Evolutionary conservation across 2,888 invertebrate species (phyloP), one percentile per base, ranked within the genome.

Genomic region (Dicranocentrus wangi): DNA sequence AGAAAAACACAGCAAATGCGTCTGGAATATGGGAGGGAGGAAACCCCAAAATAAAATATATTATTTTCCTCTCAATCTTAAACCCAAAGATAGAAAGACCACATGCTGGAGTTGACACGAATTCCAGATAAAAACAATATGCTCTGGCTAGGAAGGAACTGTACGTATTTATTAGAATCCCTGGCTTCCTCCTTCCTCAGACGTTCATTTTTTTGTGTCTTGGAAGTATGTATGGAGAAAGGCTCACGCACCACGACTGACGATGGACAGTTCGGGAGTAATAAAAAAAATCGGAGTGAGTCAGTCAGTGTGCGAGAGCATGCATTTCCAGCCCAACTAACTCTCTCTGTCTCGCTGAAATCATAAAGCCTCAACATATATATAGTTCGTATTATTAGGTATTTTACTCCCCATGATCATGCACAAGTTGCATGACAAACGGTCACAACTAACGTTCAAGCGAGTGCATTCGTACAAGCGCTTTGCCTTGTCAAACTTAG

Each of bases 61-160:
- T 51, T 47, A 51, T 51, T 66, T 66, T 66, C 39, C 66, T 51
- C 51, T 66, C 43, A 47, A 69, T 69, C 69, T 28, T 8, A 1
- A 28, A 43, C 32, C 19, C 32, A 53, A n/a, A 53, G 27, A 69
- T 28, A 32, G 55, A 32, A 69, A 28, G 53, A 55, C 69, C 53
- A 53, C 69, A 69, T 32, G 19, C 25, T 53, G 32, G 32, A 21
- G 55, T 69, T 66, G 51, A 47, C 66, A 66, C 66, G 66, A 66
- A 53, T 55, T 55, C 69, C 19, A 32, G 69, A 69, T 69, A 55
- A 55, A n/a, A 69, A 53, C 69, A 69, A 69, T 69, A 69, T 69
- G 68, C 68, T 68, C n/a, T n/a, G n/a, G n/a, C n/a, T n/a, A n/a
- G n/a, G n/a, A n/a, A n/a, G n/a, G n/a, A n/a, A n/a, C n/a, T n/a